A percentile compares a stretch with the other conserved stretches of the same genome.
Evolutionary conservation across 2,888 invertebrate genomes (phyloP).

Genomic region (Cecidostiba fungosa): DNA sequence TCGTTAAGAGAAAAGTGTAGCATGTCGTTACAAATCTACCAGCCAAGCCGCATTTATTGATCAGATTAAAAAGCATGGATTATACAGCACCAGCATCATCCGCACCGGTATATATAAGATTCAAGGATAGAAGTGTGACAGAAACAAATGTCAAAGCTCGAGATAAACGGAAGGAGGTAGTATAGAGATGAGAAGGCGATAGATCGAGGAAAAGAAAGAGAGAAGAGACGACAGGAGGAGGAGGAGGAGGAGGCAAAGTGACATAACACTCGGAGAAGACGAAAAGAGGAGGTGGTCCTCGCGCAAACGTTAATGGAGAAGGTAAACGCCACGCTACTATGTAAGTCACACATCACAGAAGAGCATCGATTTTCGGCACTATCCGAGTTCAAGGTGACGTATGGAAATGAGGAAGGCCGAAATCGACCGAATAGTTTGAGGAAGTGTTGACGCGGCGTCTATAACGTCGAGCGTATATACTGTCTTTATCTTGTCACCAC

Average conservation of each 20-base stretch:
- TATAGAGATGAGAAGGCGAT: not conserved
- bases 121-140: conserved; percentile 21
- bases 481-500: not conserved
- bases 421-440: conserved; percentile 5
- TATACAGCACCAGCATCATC: not conserved
- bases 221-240: conserved; percentile 42
- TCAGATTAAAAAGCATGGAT: conserved; percentile 1
- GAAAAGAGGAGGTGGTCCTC: not conserved
- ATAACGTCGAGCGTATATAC: not conserved
- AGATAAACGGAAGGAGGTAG: conserved; percentile 31
- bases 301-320: conserved; percentile 54
- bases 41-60: not conserved
- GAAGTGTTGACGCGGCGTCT: conserved; percentile 32
- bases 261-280: conserved; percentile 50
- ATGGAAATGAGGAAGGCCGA: conserved; percentile 52
- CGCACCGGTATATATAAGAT: not conserved
- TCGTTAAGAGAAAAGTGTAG: not conserved
- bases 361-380: conserved; percentile 48
- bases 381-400: conserved; percentile 60
- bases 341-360: conserved; percentile 41
- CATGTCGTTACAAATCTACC: not conserved
- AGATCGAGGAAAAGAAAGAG: conserved; percentile 9
- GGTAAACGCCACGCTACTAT: conserved; percentile 41
- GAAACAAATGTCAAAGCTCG: conserved; percentile 34
- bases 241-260: conserved; percentile 59